phyloP scores from a whole-genome alignment of 2,888 invertebrate species.

The Biston stratarius region DNA sequence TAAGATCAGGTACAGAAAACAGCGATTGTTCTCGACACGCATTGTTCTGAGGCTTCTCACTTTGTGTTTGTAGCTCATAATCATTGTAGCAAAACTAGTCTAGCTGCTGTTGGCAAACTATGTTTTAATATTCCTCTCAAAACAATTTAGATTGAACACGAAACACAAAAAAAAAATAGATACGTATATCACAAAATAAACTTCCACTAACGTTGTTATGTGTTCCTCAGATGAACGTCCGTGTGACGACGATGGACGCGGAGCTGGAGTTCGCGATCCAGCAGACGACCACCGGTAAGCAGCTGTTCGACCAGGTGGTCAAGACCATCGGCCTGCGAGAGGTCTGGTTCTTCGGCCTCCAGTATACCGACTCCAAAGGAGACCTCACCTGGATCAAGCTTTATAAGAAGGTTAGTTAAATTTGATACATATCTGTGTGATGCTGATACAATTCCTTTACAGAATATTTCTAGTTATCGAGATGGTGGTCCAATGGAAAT shows the following conservation, averaged over 20 bases:
- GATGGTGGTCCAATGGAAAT: background rate
- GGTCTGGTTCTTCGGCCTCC: slow-evolving; percentile 99
- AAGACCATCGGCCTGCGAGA: slow-evolving; percentile 99
- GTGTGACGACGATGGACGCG: slow-evolving; percentile 99
- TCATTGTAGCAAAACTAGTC: background rate
- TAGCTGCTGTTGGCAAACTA: background rate
- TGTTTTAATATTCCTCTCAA: background rate
- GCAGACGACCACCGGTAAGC: slow-evolving; percentile 99
- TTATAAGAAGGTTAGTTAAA: slow-evolving; percentile 96
- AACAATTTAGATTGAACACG: background rate
- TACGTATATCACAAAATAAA: background rate
- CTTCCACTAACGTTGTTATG: background rate
- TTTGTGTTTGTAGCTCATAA: too few species aligned
- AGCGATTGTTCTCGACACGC: too few species aligned
- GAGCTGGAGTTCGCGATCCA: slow-evolving; percentile 99
- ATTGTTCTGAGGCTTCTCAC: too few species aligned
- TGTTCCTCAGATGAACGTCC: slow-evolving; percentile 96
- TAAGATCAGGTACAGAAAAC: too few species aligned
- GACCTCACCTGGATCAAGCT: slow-evolving; percentile 99
- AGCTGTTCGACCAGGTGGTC: slow-evolving; percentile 99
- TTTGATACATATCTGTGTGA: background rate
- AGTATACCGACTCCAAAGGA: slow-evolving; percentile 99
- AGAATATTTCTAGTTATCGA: background rate
- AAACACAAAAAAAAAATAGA: background rate
- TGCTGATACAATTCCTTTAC: slow-evolving; percentile 10